These are phyloP conservation scores for Scalopus aquaticus DNA, from an alignment of 2,113 vertebrate genomes.

Conservation along the genomic window DNA sequence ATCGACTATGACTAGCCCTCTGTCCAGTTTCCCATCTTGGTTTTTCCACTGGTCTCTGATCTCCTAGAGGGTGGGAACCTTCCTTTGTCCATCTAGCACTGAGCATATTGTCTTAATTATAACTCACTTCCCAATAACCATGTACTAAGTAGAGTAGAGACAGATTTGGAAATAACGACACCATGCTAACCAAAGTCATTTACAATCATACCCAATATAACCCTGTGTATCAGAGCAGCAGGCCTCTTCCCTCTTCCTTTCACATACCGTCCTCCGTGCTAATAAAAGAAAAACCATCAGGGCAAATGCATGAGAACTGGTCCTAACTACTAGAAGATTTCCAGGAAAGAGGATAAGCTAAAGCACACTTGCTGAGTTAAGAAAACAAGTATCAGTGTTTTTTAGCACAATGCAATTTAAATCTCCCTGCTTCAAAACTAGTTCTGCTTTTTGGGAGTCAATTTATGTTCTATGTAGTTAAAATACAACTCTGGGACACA, in stretches of 20 bases:
- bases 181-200: not conserved
- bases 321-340: not conserved
- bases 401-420: not conserved
- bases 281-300: not conserved
- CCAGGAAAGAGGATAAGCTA: not conserved
- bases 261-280: not conserved
- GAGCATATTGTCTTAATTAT: not conserved
- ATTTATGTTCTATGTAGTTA: not conserved
- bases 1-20: not conserved
- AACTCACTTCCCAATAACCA: not conserved
- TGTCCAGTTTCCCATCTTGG: not conserved
- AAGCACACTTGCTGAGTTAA: not conserved
- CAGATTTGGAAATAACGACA: not conserved
- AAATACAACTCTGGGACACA: not conserved
- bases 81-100: not conserved
- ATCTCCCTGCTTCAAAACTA: not conserved
- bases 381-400: slow-evolving; percentile 8
- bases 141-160: not conserved
- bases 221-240: not conserved
- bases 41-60: not conserved
- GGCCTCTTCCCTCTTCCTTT: not conserved
- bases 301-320: not conserved
- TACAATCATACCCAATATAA: not conserved
- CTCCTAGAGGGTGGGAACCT: not conserved
- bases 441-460: not conserved